A percentile compares a stretch with the other conserved stretches of the same genome.
Conservation (phyloP, 2,113 vertebrate genomes). For the cat (Felis catus) region F.catus_Fca126_mat1.0 CM031414.1:42259001-42259500, state of each 20-base stretch:
- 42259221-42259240: not conserved
- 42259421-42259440: too few species aligned
- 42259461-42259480: too few species aligned
- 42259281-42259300: not conserved
- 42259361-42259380: constrained; percentile 9
- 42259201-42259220: not conserved
- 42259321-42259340: not conserved
- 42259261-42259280: not conserved
- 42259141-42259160: not conserved
- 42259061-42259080: not conserved
- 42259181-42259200: not conserved
- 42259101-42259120: not conserved
- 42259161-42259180: not conserved
- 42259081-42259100: not conserved
- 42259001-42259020: not conserved
- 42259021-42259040: not conserved
- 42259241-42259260: not conserved
- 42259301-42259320: not conserved
- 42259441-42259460: too few species aligned
- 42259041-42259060: not conserved
- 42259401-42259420: too few species aligned
- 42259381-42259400: not conserved
- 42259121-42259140: not conserved
- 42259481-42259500: too few species aligned
- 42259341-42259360: not conserved